phyloP scores from a whole-genome alignment of 92 coral and sea anemone species.

The Paragorgia papillata region DNA sequence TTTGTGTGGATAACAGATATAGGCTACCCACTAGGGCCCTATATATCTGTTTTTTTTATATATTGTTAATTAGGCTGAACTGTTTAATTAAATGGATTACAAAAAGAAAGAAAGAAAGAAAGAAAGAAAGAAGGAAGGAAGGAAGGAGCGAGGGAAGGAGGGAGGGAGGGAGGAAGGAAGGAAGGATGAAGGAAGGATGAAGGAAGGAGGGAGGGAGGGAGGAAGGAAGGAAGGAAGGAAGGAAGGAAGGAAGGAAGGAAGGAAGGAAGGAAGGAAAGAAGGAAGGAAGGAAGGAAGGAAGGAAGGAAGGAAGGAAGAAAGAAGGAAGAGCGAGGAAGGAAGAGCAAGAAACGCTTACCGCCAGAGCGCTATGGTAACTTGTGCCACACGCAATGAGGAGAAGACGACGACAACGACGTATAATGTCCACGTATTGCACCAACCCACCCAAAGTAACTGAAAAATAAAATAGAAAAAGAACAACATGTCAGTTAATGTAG shows the following conservation, averaged over 20 bases:
- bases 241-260: conserved; percentile 11
- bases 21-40: too few species aligned
- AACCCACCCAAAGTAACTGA: conserved; percentile 89
- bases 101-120: too few species aligned
- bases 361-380: conserved; percentile 96
- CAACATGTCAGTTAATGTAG: not conserved
- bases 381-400: conserved; percentile 97
- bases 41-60: too few species aligned
- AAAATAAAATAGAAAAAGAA: not conserved
- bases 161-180: conserved; percentile 1
- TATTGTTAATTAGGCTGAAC: too few species aligned
- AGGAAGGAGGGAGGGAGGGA: not conserved
- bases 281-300: too few species aligned
- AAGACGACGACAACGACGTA: conserved; percentile 88
- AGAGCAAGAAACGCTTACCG: conserved; percentile 81
- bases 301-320: not conserved
- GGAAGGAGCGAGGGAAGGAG: not conserved
- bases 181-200: conserved; percentile 8
- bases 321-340: too few species aligned
- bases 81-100: too few species aligned
- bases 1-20: too few species aligned
- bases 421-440: conserved; percentile 76
- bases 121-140: not conserved
- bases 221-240: conserved; percentile 1
- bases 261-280: not conserved